Evolutionary conservation across 2,113 vertebrate genomes (phyloP).

Genomic region (Cinclus cinclus): DNA sequence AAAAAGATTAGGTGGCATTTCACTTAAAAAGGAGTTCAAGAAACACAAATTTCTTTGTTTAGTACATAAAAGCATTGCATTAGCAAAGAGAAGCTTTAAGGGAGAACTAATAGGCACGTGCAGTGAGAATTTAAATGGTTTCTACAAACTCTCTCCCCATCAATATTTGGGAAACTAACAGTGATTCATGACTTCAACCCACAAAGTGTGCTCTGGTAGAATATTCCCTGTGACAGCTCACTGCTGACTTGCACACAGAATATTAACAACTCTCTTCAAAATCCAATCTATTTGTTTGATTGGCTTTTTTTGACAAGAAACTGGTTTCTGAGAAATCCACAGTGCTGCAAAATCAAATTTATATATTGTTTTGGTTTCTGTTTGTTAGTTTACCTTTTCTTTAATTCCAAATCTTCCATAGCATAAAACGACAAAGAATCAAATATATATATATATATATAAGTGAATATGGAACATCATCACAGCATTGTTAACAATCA

Average conservation of each 20-base stretch:
- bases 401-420: neutral
- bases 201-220: neutral
- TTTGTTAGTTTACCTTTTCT: neutral
- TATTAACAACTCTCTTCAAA: neutral
- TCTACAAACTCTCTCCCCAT: neutral
- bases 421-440: neutral
- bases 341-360: neutral
- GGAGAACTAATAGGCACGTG: neutral
- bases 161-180: neutral
- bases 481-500: neutral
- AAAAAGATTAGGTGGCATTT: neutral
- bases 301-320: neutral
- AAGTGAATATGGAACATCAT: neutral
- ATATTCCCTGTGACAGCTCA: neutral
- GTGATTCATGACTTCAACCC: neutral
- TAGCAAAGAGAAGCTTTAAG: neutral
- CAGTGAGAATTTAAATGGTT: neutral
- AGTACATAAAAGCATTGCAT: neutral
- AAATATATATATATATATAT: neutral
- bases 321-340: neutral
- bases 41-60: neutral
- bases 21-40: neutral
- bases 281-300: neutral
- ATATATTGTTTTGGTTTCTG: neutral
- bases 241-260: rapidly evolving